Evolutionary conservation across 2,888 invertebrate species (phyloP).

Genomic region (Epistrophe grossulariae): DNA sequence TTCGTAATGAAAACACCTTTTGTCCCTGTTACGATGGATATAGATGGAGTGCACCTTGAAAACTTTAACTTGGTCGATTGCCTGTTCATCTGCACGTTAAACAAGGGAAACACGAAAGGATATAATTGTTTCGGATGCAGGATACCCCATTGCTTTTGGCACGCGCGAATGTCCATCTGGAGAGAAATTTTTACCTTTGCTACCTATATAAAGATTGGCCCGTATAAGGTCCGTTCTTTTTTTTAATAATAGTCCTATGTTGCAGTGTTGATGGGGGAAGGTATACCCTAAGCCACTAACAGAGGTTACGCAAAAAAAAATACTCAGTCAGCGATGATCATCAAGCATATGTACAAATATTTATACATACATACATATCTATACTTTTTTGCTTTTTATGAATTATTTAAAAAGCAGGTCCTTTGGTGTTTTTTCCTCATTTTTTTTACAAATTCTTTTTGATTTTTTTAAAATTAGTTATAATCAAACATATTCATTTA

Average conservation of each 20-base stretch:
- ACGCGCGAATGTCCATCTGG: slow-evolving; percentile 61
- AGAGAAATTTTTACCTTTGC: slow-evolving; percentile 4
- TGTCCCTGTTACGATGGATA: slow-evolving; percentile 14
- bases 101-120: slow-evolving; percentile 23
- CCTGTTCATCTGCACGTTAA: slow-evolving; percentile 32
- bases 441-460: too few relatives aligned
- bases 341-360: too few relatives aligned
- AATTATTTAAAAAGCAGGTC: too few relatives aligned
- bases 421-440: too few relatives aligned
- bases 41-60: slow-evolving; percentile 39
- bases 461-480: too few relatives aligned
- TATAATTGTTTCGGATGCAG: slow-evolving; percentile 24
- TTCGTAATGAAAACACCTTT: slow-evolving; percentile 40
- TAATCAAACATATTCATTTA: too few relatives aligned
- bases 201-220: not conserved
- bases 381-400: too few relatives aligned
- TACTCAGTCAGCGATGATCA: too few relatives aligned
- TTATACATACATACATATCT: too few relatives aligned
- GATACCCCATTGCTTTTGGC: slow-evolving; percentile 56
- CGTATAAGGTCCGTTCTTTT: slow-evolving; percentile 8
- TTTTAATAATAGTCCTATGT: not conserved
- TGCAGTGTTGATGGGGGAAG: not conserved
- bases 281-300: not conserved
- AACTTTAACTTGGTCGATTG: slow-evolving; percentile 4
- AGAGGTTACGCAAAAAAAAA: not conserved